Percentiles rank a stretch among this genome's conserved stretches.
Evolutionary conservation across 2,888 invertebrate species (phyloP).

Genomic region (Pristionchus exspectatus): DNA sequence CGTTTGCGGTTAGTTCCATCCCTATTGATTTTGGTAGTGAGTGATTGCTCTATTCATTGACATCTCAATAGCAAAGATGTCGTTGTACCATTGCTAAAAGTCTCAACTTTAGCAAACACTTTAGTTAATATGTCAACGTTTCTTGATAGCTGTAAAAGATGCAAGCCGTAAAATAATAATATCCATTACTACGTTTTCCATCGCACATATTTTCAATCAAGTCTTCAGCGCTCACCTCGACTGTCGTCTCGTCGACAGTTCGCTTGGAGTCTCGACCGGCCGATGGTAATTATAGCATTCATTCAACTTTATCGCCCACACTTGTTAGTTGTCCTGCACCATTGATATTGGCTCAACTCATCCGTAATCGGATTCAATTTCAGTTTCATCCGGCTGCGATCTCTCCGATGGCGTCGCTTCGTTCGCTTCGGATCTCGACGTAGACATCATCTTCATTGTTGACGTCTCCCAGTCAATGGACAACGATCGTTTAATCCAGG

Average conservation of each 20-base stretch:
- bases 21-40: too few species aligned
- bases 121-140: too few species aligned
- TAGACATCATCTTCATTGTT: conserved; percentile 3
- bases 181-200: too few species aligned
- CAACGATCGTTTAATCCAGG: neutral
- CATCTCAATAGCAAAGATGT: too few species aligned
- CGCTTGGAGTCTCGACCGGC: neutral
- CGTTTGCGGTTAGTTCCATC: neutral
- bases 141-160: too few species aligned
- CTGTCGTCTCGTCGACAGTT: neutral
- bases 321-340: too few species aligned
- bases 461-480: neutral
- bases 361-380: neutral
- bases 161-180: too few species aligned
- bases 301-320: neutral
- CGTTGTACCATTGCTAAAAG: neutral
- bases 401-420: neutral
- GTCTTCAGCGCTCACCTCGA: neutral
- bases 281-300: neutral
- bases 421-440: neutral
- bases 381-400: neutral
- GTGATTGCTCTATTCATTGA: too few species aligned
- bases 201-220: too few species aligned
- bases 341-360: neutral
- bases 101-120: too few species aligned